Evolutionary conservation across 1,140 invertebrate genomes (phyloP).

Genomic region (Drosophila navojoa): DNA sequence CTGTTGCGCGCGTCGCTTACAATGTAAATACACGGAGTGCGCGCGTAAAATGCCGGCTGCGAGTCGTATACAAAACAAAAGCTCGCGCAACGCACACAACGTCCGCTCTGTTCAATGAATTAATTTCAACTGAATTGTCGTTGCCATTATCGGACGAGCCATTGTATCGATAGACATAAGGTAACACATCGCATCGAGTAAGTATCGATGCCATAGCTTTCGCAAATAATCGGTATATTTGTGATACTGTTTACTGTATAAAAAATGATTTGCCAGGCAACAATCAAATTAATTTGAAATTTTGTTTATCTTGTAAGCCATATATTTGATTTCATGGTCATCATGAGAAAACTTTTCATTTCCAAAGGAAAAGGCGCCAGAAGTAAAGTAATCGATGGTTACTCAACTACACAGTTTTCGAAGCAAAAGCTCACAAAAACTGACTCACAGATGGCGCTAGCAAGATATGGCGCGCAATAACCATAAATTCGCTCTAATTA

Average conservation of each 20-base stretch:
- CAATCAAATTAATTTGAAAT: not conserved
- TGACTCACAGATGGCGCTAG: constrained; percentile 1
- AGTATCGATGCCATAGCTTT: not conserved
- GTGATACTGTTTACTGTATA: not conserved
- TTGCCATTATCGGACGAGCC: not conserved
- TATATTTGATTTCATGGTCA: too few species aligned
- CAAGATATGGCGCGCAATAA: not conserved
- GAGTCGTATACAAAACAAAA: constrained; percentile 7
- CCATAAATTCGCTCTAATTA: not conserved
- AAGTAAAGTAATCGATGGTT: not conserved
- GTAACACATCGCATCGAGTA: constrained; percentile 3
- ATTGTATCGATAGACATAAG: constrained; percentile 4
- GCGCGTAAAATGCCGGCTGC: constrained; percentile 52
- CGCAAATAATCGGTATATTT: not conserved
- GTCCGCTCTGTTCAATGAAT: constrained; percentile 23
- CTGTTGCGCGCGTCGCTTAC: constrained; percentile 49
- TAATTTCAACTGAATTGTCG: constrained; percentile 31
- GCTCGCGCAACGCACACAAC: not conserved
- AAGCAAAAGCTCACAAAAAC: too few species aligned
- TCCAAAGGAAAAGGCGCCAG: not conserved
- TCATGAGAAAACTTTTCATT: not conserved
- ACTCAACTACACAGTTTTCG: too few species aligned
- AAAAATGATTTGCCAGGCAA: not conserved
- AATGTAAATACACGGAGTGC: constrained; percentile 39
- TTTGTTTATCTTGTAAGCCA: not conserved